phyloP scores from a whole-genome alignment of 2,797 vertebrate species.

The Catharus ustulatus region DNA sequence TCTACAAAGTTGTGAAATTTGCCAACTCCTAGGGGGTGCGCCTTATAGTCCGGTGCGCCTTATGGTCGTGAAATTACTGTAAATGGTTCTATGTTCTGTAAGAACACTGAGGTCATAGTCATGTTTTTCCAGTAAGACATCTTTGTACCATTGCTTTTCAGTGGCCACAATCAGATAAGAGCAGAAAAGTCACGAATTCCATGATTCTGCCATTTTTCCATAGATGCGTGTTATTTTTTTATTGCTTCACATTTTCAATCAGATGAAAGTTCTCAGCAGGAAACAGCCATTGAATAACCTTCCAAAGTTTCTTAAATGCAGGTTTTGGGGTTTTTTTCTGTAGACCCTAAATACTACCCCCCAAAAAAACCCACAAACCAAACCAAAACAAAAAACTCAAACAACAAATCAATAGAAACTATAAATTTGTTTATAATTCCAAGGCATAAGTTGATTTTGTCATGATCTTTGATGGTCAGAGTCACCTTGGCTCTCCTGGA shows the following conservation, averaged over 20 bases:
- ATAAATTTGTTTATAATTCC: neutral
- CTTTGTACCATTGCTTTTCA: neutral
- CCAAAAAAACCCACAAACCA: too few species aligned
- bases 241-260: neutral
- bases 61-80: too few species aligned
- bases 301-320: neutral
- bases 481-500: neutral
- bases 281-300: neutral
- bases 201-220: neutral
- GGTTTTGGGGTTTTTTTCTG: neutral
- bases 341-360: neutral
- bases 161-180: neutral
- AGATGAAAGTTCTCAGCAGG: neutral
- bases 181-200: neutral
- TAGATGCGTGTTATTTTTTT: neutral
- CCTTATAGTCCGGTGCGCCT: too few species aligned
- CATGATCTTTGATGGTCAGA: neutral
- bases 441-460: neutral
- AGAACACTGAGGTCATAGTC: neutral
- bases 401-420: neutral
- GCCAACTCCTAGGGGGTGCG: too few species aligned
- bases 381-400: too few species aligned
- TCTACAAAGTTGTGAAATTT: too few species aligned
- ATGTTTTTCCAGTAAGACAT: neutral
- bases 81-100: neutral